A percentile compares a stretch with the other conserved stretches of the same genome.
Evolutionary conservation across 2,888 invertebrate genomes (phyloP).

Genomic region (Geophilus truncorum): DNA sequence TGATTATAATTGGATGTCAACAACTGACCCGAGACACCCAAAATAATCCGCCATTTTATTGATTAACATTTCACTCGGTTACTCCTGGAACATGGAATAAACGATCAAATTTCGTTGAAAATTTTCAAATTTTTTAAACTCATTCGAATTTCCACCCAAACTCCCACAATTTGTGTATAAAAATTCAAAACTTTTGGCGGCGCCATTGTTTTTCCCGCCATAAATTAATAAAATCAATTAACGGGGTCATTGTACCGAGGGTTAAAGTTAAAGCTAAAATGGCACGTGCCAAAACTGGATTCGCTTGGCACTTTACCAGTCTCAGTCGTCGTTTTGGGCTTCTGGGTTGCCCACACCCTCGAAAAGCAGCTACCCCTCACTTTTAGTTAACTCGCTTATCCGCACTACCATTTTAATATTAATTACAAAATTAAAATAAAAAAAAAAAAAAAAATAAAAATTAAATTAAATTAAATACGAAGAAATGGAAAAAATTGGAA

Average conservation of each 20-base stretch:
- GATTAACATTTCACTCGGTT: conserved; percentile 1
- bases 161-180: too few relatives aligned
- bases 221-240: conserved; percentile 10
- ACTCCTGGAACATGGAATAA: conserved; percentile 5
- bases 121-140: background rate
- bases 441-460: too few relatives aligned
- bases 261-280: background rate
- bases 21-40: background rate
- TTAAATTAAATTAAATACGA: too few relatives aligned
- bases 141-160: background rate
- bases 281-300: conserved; percentile 10
- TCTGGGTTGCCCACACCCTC: background rate
- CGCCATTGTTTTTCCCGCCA: background rate
- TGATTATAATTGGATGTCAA: background rate
- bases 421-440: too few relatives aligned
- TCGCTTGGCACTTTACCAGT: background rate
- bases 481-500: too few relatives aligned
- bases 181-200: background rate
- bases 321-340: background rate
- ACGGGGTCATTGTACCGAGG: conserved; percentile 7
- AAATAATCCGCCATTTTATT: conserved; percentile 23
- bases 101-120: background rate
- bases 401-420: background rate
- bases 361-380: background rate
- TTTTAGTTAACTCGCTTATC: background rate